A percentile compares a stretch with the other conserved stretches of the same genome.
phyloP scores from a whole-genome alignment of 35 echinoderm and acorn worm species.

The Heliocidaris erythrogramma region DNA sequence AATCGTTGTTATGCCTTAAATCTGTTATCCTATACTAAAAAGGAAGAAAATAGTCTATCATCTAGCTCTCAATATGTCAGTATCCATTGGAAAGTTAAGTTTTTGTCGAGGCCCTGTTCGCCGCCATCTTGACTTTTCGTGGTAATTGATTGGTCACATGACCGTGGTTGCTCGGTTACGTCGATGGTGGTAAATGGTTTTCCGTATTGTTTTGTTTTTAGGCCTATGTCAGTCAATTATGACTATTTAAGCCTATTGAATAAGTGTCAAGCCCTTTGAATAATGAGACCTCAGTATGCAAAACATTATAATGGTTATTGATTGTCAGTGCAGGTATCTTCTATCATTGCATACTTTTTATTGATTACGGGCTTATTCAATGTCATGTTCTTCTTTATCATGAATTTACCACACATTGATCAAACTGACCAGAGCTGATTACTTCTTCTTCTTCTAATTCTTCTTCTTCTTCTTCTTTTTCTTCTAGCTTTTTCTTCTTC shows the following conservation, averaged over 20 bases:
- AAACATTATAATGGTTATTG: slow-evolving; percentile 8
- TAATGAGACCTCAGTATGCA: background rate
- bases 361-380: background rate
- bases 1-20: background rate
- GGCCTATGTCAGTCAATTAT: no score
- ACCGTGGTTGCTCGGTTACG: slow-evolving; percentile 18
- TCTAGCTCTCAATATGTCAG: background rate
- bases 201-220: no score
- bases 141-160: slow-evolving; percentile 44
- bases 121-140: slow-evolving; percentile 27
- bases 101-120: background rate
- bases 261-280: background rate
- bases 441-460: no score
- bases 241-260: no score
- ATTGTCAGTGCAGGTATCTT: background rate
- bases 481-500: background rate
- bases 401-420: background rate
- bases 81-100: background rate
- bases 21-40: background rate
- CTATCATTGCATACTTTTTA: background rate
- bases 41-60: background rate
- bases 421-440: background rate
- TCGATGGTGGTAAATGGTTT: background rate
- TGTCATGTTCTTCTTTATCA: background rate
- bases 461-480: no score